Evolutionary conservation across 1,140 invertebrate species (phyloP).

Genomic region (Drosophila arawakana): DNA sequence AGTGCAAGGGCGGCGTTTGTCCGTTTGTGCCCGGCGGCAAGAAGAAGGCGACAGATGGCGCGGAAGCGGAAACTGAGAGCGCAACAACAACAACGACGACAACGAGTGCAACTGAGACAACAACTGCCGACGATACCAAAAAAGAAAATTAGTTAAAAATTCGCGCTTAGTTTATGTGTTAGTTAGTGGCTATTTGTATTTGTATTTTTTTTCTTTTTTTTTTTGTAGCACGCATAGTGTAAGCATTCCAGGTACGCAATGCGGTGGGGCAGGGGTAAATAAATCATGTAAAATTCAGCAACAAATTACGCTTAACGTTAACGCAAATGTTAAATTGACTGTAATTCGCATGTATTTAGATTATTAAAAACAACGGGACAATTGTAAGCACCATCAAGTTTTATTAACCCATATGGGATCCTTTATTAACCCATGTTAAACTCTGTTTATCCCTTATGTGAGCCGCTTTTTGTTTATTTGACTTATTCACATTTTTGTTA

Average conservation of each 20-base stretch:
- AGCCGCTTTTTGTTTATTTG: too few species aligned
- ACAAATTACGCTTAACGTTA: conserved; percentile 45
- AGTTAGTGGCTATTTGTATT: background rate
- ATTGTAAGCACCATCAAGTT: conserved; percentile 1
- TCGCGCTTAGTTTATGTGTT: background rate
- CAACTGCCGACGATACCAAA: conserved; percentile 27
- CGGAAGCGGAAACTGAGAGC: background rate
- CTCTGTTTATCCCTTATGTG: background rate
- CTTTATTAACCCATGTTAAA: background rate
- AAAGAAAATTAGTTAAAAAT: conserved; percentile 54
- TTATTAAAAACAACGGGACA: background rate
- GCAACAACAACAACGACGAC: background rate
- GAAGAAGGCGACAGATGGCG: conserved; percentile 5
- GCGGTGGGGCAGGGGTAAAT: background rate
- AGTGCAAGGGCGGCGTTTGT: conserved; percentile 85
- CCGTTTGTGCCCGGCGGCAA: conserved; percentile 66
- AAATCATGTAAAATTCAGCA: conserved; percentile 21
- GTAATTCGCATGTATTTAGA: conserved; percentile 7
- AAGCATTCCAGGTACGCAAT: conserved; percentile 12
- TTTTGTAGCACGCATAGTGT: conserved; percentile 11
- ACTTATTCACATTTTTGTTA: too few species aligned
- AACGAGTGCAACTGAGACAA: background rate
- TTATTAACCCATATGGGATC: background rate
- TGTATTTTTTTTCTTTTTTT: conserved; percentile 16
- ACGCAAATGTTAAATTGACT: conserved; percentile 16